Evolutionary conservation across 2,797 vertebrate genomes (phyloP).

Genomic region (Falco concolor): DNA sequence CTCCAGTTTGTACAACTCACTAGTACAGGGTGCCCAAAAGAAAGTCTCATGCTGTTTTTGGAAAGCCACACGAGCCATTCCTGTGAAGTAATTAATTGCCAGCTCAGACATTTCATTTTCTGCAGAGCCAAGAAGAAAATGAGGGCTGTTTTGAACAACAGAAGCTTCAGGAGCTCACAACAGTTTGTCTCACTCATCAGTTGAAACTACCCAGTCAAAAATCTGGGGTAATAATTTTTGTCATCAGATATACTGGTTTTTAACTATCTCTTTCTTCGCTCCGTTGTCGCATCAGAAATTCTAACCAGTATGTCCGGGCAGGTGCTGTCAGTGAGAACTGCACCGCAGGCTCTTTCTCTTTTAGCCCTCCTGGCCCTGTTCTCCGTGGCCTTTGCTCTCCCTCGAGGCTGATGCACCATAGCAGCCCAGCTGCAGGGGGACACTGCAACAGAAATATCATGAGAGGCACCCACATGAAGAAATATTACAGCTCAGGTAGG

Average conservation of each 20-base stretch:
- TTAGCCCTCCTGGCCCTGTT: background rate
- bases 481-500: background rate
- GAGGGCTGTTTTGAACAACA: background rate
- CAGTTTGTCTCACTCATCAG: background rate
- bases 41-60: background rate
- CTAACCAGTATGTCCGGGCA: background rate
- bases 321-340: background rate
- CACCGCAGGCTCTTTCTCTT: background rate
- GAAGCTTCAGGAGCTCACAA: background rate
- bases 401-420: background rate
- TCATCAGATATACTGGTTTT: background rate
- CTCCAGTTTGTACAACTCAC: background rate
- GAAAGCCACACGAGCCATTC: background rate
- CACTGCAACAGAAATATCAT: background rate
- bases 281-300: background rate
- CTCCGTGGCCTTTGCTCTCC: background rate
- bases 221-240: background rate
- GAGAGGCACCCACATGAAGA: background rate
- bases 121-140: constrained; percentile 5
- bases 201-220: background rate
- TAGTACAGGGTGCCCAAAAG: background rate
- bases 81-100: background rate
- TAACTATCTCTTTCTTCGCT: background rate
- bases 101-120: background rate
- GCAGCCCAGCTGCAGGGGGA: background rate